Base-by-base conservation (phyloP, 1,140 invertebrate genomes). In the Notospermus geniculatus region DNA sequence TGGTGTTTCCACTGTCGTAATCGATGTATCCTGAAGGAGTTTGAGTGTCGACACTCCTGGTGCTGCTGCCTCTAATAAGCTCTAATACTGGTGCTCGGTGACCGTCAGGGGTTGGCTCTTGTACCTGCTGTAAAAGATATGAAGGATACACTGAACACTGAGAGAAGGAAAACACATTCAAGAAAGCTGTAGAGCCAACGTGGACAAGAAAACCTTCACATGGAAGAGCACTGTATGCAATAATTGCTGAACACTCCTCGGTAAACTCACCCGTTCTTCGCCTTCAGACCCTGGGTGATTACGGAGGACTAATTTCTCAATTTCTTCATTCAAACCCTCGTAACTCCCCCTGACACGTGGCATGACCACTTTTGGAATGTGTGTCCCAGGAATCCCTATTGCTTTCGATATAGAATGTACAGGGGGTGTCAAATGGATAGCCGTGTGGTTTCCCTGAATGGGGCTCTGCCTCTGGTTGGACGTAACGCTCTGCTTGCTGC, bases 51-150 rank as follows among this genome's bases (percentile, higher is more conserved):
- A 91, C 89, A 65, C 88, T 90, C 55, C 89, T 85, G 23, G 85
- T 88, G 27, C 62, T 66, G 57, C 72, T 72, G 36, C 64, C 66
- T 15, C 68, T 39, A 32, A 90, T 82, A 17, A 91, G 78, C 70
- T 92, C 90, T 19, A 90, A 88, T 58, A 91, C 80, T 23, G 91
- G 91, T 32, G 90, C 91, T 67, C 90, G 83, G 74, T 91, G 90
- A 32, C 91, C 91, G 84, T 93, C 91, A 19, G 90, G 90, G 55
- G 88, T 90, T n/a, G 86, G 80, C 77, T 77, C 74, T 55, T 77
- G 69, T 54, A 67, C 61, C 73, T 81, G 63, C 22, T 68, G 70
- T 43, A 54, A 59, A 58, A n/a, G 41, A 39, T 4, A 30, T 58
- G n/a, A n/a, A 43, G 29, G 29, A 58, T 23, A 23, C 7, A 23